Conservation (phyloP, 2,888 invertebrate genomes). For the Yponomeuta malinellus region DNA sequence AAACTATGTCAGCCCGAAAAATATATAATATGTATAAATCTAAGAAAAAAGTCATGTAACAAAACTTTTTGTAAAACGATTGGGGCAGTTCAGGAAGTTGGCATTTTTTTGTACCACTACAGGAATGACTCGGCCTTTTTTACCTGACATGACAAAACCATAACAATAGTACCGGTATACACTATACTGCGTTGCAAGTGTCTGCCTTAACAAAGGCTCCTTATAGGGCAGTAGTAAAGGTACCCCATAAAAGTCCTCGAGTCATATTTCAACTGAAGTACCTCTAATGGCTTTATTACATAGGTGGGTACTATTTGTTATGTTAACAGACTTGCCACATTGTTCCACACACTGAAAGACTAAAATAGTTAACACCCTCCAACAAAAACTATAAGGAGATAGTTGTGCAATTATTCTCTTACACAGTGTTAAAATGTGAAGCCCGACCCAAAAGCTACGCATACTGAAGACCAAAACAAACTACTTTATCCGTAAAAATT, state of each 20-base stretch:
- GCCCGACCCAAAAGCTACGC: too few species aligned
- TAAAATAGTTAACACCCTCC: background rate
- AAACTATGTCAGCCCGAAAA: too few species aligned
- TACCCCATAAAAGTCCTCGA: background rate
- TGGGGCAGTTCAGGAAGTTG: too few species aligned
- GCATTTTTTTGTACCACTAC: background rate
- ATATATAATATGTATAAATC: too few species aligned
- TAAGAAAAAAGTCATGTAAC: too few species aligned
- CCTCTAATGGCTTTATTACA: background rate
- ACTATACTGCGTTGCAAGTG: background rate
- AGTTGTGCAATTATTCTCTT: too few species aligned
- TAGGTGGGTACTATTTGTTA: background rate
- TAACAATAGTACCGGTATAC: background rate
- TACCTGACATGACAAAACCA: background rate
- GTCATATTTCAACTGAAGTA: background rate
- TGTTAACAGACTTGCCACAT: background rate
- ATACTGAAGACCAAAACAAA: too few species aligned
- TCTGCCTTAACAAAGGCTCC: background rate
- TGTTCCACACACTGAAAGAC: background rate
- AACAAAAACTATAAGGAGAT: background rate
- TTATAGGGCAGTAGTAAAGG: background rate
- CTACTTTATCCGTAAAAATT: too few species aligned
- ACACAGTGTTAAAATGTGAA: too few species aligned
- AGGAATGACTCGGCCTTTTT: background rate
- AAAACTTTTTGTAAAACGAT: too few species aligned